Conservation (phyloP, 37 sponge, comb jelly and placozoan genomes). For the Ianthella basta region DNA sequence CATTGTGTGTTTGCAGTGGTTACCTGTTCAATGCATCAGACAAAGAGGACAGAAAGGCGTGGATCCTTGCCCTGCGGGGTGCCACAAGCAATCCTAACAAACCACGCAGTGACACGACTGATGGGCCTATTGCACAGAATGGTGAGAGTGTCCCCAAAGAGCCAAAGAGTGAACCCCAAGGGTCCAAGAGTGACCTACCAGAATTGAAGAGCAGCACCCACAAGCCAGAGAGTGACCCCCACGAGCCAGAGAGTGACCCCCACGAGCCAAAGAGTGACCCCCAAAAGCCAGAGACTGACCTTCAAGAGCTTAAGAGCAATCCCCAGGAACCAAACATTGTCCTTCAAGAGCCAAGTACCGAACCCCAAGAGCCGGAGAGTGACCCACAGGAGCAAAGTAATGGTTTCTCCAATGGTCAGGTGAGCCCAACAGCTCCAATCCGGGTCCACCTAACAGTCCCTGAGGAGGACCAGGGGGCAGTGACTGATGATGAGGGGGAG, state of each 20-base stretch:
- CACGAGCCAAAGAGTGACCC: background rate
- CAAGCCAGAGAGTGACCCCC: background rate
- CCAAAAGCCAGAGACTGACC: too few species aligned
- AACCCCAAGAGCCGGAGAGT: background rate
- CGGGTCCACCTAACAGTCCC: too few species aligned
- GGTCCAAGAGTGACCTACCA: too few species aligned
- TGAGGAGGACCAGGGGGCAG: background rate
- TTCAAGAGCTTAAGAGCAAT: too few species aligned
- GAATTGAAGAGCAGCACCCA: background rate
- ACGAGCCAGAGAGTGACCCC: background rate
- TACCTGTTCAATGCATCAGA: slow-evolving; percentile 66
- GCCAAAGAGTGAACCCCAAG: background rate
- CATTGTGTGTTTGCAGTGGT: slow-evolving; percentile 26
- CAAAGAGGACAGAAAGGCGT: slow-evolving; percentile 57
- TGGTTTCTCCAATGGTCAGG: too few species aligned
- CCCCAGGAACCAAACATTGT: too few species aligned
- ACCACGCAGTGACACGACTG: background rate
- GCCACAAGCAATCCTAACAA: background rate
- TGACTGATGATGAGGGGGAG: background rate
- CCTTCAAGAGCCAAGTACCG: too few species aligned
- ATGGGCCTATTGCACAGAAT: background rate
- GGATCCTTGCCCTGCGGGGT: slow-evolving; percentile 52
- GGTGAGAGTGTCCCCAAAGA: background rate
- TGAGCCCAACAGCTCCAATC: too few species aligned
- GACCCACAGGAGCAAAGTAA: background rate